Evolutionary conservation across 2,797 vertebrate species (phyloP).

Genomic region (Lindbergichthys nudifrons): DNA sequence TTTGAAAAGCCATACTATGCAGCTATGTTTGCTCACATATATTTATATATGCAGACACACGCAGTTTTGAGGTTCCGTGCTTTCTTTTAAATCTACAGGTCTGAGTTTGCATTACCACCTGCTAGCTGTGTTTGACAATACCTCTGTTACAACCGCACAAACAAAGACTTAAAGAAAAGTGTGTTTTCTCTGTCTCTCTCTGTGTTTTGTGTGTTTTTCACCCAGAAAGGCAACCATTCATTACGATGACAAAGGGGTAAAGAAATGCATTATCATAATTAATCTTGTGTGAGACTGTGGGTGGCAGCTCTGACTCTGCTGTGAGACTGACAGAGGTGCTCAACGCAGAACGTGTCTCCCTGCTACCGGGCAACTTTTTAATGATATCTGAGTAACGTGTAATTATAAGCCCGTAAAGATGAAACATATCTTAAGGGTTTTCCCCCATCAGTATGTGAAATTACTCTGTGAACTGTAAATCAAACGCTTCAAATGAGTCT

Average conservation of each 20-base stretch:
- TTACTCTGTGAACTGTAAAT: constrained; percentile 31
- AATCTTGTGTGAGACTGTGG: constrained; percentile 93
- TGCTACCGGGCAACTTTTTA: constrained; percentile 71
- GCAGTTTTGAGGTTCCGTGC: constrained; percentile 24
- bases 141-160: constrained; percentile 89
- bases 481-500: constrained; percentile 7
- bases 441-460: constrained; percentile 12
- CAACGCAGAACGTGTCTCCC: constrained; percentile 82
- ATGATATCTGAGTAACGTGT: constrained; percentile 77
- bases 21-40: constrained; percentile 34
- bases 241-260: constrained; percentile 93
- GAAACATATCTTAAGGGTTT: constrained; percentile 14
- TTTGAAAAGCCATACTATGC: constrained; percentile 13
- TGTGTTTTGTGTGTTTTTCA: constrained; percentile 81
- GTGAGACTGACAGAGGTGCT: constrained; percentile 82
- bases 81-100: constrained; percentile 72
- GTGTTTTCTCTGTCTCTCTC: constrained; percentile 77
- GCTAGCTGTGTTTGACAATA: constrained; percentile 90
- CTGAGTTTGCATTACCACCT: constrained; percentile 90
- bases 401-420: constrained; percentile 35
- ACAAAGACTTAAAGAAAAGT: constrained; percentile 92
- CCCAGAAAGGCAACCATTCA: constrained; percentile 93
- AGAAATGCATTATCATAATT: constrained; percentile 99
- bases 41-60: constrained; percentile 13
- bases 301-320: constrained; percentile 85